Evolutionary conservation across 2,888 invertebrate species (phyloP), one percentile per base, ranked within the genome.

Genomic region (Pandemis corylana): DNA sequence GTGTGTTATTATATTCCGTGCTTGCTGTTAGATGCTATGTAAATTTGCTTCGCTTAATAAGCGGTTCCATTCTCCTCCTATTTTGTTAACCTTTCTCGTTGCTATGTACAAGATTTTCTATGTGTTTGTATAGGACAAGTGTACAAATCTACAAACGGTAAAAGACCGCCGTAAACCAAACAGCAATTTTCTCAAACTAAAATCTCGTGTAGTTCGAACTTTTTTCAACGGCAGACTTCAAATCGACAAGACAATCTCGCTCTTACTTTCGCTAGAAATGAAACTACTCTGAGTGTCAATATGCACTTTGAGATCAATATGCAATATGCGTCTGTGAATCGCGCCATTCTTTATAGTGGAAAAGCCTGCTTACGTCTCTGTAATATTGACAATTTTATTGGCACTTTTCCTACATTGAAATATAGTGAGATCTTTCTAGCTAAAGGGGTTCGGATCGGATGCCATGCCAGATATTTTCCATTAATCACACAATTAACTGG

Each of bases 271-370:
- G 7, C 10, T 28, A 59, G 28, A 59, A 59, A 56, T 28, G 59
- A 12, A 12, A 59, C 49, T n/a, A 15, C 42, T 44, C 68, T 15
- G 56, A 69, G 69, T 69, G 64, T 64, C 68, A 73, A 73, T 68
- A 62, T 72, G 67, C 72, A 62, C 68, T 73, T 73, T 49, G 10
- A 53, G 15, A 68, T 67, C 72, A 72, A 72, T 61, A 69, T 74
- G 73, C 49, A 74, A 74, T 69, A 68, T 73, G 72, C 63, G 36
- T 68, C 15, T 56, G 63, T 63, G 36, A 68, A 46, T 56, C 49
- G 59, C 56, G 65, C 5, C 59, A 36, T 28, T 46, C 53, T 42
- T 13, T 44, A 71, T 15, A 59, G 67, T 28, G 15, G 15, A 68
- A 72, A 51, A 64, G 64, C 28, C 28, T 53, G 62, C n/a, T 72